Evolutionary conservation across 23 tunicate genomes (phyloP), one percentile per base, ranked within the genome.

Genomic region (Halocynthia aurantium): DNA sequence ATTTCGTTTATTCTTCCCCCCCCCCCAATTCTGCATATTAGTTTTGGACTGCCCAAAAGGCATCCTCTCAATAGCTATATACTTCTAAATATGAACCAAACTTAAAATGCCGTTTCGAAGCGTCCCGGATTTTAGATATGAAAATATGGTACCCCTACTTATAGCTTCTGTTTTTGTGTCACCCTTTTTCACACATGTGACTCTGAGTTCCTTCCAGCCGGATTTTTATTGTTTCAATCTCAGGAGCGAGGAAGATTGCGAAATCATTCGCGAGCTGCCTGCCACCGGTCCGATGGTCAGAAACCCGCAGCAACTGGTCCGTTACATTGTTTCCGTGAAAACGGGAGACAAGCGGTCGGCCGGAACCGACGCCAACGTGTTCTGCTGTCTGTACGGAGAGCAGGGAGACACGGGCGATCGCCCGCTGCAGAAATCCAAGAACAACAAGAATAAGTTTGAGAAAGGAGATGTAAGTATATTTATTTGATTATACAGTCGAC

Each of bases 331-430:
- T 53, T 73, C 88, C 55, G 97, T 96, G 31, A 69, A 67, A 80
- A 96, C 99, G 6, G 99, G 98, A 56, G 77, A 79, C 53, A 63
- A 15, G 21, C 13, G 76, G n/a, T 72, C 73, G 10, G 96, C 96
- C 6, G 99, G 99, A n/a, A 96, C 99, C 8, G 87, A 96, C 61
- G 99, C 99, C 7, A 87, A 85, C 64, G 99, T 96, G 66, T 85
- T 79, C 62, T 82, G 91, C 54, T 85, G 91, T 72, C 17, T 96
- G 63, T 86, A 87, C 62, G 99, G 99, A 53, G 84, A 82, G 6
- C 93, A 85, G 62, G 99, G 99, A 6, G 99, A 96, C 80, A 90
- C 99, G 21, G 99, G 99, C 18, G 76, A 85, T 65, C 76, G 99
- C 40, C 86, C 93, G 4, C 84, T 96, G 13, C 77, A 68, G 51